Evolutionary conservation across 2,113 vertebrate genomes (phyloP).

Genomic region (Smithornis capensis): DNA sequence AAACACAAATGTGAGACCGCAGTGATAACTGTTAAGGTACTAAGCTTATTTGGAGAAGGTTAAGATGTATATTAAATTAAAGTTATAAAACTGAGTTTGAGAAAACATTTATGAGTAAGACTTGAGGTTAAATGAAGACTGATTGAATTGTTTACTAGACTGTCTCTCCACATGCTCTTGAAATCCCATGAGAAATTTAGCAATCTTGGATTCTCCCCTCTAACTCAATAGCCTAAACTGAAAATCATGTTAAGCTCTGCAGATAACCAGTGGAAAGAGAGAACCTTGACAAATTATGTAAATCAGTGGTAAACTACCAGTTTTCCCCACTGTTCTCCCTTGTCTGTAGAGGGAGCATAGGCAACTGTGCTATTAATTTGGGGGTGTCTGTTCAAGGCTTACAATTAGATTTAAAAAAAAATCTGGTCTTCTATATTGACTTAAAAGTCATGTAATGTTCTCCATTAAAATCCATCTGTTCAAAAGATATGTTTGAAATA

Average conservation of each 20-base stretch:
- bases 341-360: neutral
- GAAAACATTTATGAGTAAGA: neutral
- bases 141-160: neutral
- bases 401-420: conserved; percentile 1
- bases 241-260: neutral
- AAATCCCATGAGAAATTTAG: neutral
- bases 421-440: neutral
- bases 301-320: neutral
- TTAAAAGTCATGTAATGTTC: neutral
- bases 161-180: neutral
- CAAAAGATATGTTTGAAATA: neutral
- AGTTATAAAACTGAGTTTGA: neutral
- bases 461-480: neutral
- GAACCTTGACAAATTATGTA: neutral
- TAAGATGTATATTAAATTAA: neutral
- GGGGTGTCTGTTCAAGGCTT: neutral
- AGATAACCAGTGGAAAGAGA: neutral
- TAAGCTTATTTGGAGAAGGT: neutral
- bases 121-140: neutral
- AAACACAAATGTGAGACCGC: neutral
- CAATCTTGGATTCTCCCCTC: neutral
- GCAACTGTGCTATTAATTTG: neutral
- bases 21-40: neutral
- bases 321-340: neutral
- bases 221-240: neutral